Evolutionary conservation across 2,113 vertebrate species (phyloP), one percentile per base, ranked within the genome.

Genomic region (Onychostoma macrolepis): DNA sequence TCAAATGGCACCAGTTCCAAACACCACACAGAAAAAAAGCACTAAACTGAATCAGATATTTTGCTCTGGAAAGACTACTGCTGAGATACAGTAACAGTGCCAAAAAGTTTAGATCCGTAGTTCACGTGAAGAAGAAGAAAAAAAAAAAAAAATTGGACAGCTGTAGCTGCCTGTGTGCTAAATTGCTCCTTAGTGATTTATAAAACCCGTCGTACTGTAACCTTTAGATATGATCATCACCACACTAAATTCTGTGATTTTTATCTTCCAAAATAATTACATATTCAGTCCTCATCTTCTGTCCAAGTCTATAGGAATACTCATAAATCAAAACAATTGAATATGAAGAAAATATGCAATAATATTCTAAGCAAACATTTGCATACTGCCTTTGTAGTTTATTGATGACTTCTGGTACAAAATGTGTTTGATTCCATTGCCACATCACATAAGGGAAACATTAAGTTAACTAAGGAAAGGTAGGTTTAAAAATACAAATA

Each of bases 341-440:
- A 26, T 45, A 15, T 5, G 1, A 56, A 36, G 48, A 79, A 56
- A 36, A 56, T 50, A 19, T 5, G 8, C 30, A 58, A 79, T 33
- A 24, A 24, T 11, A 17, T 61, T 24, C 13, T 4, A 24, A n/a
- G 11, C 30, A 7, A 80, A 58, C 4, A 79, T 24, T 0, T 79
- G 19, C 17, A 24, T 79, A 58, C 11, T 56, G 50, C 53, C 24
- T 38, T 36, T 38, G 56, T 43, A 15, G 53, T 80, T 63, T 80
- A 80, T 80, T 80, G 21, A 56, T 33, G 76, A 61, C 21, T 63
- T 80, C 78, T 26, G 21, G 28, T 41, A 63, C 53, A 80, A n/a
- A 63, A 17, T 38, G 56, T 26, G 56, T 36, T n/a, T n/a, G 30
- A 61, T n/a, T 17, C 53, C 41, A 28, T 28, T 45, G 41, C 28